phyloP scores from a whole-genome alignment of 1,140 invertebrate species.

The Trypoxylus dichotomus region DNA sequence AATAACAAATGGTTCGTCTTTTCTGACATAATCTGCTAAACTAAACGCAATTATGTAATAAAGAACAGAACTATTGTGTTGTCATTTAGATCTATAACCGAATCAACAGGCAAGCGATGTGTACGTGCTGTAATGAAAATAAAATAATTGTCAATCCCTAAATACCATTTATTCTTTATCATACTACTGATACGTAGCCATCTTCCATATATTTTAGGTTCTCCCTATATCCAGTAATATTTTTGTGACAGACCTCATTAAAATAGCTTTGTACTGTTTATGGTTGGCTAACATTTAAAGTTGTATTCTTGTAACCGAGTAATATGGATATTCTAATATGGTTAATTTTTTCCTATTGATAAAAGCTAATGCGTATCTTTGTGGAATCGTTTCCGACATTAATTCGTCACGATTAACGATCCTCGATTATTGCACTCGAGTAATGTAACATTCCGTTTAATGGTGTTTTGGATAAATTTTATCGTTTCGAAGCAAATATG shows the following conservation, averaged over 20 bases:
- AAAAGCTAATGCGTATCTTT: neutral
- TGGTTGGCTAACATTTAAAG: too few species aligned
- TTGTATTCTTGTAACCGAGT: too few species aligned
- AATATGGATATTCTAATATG: neutral
- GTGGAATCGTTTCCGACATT: neutral
- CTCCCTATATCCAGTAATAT: neutral
- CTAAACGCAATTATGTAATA: too few species aligned
- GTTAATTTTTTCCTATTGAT: neutral
- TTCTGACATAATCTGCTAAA: neutral
- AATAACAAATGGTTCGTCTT: too few species aligned
- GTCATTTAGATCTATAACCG: too few species aligned
- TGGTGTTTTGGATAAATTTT: neutral
- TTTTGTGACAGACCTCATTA: neutral
- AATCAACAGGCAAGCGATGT: too few species aligned
- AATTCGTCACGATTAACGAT: neutral
- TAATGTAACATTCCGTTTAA: neutral
- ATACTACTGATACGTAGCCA: too few species aligned
- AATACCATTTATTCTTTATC: too few species aligned
- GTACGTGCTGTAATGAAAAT: too few species aligned
- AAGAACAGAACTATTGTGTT: too few species aligned
- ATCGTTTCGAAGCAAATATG: neutral
- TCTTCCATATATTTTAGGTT: too few species aligned
- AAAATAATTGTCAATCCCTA: too few species aligned
- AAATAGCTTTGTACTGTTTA: neutral
- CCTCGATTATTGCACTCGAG: neutral